Conservation (phyloP, 2,797 vertebrate genomes). For the Hephaestus fuliginosus region DNA sequence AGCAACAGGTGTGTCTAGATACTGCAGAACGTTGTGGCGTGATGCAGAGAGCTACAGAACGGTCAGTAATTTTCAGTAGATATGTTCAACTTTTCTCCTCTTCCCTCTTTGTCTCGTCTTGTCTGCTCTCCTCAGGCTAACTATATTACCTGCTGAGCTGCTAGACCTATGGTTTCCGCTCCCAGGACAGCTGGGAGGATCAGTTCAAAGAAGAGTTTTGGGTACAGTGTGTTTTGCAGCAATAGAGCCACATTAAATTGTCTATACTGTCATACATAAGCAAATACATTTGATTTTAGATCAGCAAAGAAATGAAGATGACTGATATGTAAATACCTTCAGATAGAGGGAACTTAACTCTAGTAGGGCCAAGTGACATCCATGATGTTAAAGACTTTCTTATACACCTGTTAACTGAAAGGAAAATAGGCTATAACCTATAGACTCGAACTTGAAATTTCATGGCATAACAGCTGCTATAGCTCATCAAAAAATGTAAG, state of each 20-base stretch:
- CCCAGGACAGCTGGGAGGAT: constrained; percentile 48
- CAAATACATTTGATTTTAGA: neutral
- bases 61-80: neutral
- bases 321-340: neutral
- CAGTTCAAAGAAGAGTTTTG: constrained; percentile 67
- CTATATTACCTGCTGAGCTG: constrained; percentile 89
- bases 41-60: neutral
- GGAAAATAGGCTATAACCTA: too few species aligned
- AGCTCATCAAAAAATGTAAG: too few species aligned
- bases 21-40: neutral
- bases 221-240: constrained; percentile 56
- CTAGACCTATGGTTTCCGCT: constrained; percentile 90
- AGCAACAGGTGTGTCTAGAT: constrained; percentile 88
- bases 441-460: too few species aligned
- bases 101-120: neutral
- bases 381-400: neutral
- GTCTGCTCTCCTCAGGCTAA: constrained; percentile 75
- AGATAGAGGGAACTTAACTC: neutral
- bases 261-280: neutral
- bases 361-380: neutral
- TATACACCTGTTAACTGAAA: too few species aligned
- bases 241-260: neutral
- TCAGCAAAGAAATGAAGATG: neutral
- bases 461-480: too few species aligned
- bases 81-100: neutral